Conservation (phyloP, 2,888 invertebrate species). For the Leptinotarsa haldemani region DNA sequence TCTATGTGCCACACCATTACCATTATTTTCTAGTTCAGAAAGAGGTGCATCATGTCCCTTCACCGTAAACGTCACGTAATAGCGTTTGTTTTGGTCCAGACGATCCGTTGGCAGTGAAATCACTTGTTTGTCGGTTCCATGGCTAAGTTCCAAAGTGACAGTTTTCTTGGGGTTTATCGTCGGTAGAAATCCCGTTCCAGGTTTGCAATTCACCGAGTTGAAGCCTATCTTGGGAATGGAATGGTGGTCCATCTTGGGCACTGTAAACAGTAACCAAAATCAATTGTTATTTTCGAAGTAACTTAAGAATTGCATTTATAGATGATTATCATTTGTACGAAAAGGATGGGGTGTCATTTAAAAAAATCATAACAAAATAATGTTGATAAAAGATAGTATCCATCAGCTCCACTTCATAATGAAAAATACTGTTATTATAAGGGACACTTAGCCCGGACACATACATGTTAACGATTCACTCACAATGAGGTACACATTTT, state of each 20-base stretch:
- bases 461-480: no score
- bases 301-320: no score
- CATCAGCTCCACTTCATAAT: no score
- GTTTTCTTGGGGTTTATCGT: conserved; percentile 72
- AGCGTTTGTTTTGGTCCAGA: conserved; percentile 88
- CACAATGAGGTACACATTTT: no score
- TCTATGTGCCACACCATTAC: conserved; percentile 56
- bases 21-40: conserved; percentile 46
- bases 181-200: conserved; percentile 72
- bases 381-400: no score
- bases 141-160: conserved; percentile 83
- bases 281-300: background rate
- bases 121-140: conserved; percentile 86
- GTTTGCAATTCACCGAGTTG: conserved; percentile 58
- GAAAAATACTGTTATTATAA: no score
- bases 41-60: conserved; percentile 75
- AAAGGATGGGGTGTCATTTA: no score
- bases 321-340: no score
- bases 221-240: conserved; percentile 80
- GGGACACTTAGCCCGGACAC: no score
- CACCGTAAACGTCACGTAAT: conserved; percentile 93
- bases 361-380: no score
- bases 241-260: conserved; percentile 83
- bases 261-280: conserved; percentile 66
- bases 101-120: conserved; percentile 89